Conservation (phyloP, 2,888 invertebrate genomes). For the Melieria crassipennis region DNA sequence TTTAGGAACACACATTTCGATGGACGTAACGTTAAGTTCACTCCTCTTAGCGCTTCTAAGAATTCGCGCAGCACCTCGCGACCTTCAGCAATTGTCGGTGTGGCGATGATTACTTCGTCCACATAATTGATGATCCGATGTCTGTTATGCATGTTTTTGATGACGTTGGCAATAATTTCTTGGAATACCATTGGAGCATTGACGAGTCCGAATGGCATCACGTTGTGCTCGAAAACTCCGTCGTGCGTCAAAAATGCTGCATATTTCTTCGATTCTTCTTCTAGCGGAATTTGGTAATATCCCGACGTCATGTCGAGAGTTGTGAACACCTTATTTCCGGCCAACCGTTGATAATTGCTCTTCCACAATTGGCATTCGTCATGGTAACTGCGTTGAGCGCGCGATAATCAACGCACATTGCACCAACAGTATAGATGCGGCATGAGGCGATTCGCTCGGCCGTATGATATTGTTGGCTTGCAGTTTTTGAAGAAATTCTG, state of each 20-base stretch:
- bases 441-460: too few relatives aligned
- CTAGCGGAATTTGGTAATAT: slow-evolving; percentile 47
- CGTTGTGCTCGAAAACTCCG: slow-evolving; percentile 52
- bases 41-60: too few relatives aligned
- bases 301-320: slow-evolving; percentile 53
- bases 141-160: slow-evolving; percentile 14
- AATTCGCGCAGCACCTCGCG: slow-evolving; percentile 28
- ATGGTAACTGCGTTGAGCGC: too few relatives aligned
- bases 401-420: too few relatives aligned
- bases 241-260: slow-evolving; percentile 33
- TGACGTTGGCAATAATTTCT: slow-evolving; percentile 44
- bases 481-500: too few relatives aligned
- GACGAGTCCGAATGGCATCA: slow-evolving; percentile 56
- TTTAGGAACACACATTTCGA: too few relatives aligned
- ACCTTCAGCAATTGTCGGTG: slow-evolving; percentile 12
- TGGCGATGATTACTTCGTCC: slow-evolving; percentile 39
- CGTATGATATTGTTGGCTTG: too few relatives aligned
- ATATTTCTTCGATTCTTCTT: slow-evolving; percentile 9
- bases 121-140: slow-evolving; percentile 32
- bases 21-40: too few relatives aligned
- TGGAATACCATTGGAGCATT: slow-evolving; percentile 57
- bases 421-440: too few relatives aligned
- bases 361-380: too few relatives aligned
- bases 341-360: too few relatives aligned
- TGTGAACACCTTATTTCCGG: too few relatives aligned